A percentile compares a stretch with the other conserved stretches of the same genome.
Conservation (phyloP, 2,888 invertebrate genomes). For the Caenorhabditis wallacei region DNA sequence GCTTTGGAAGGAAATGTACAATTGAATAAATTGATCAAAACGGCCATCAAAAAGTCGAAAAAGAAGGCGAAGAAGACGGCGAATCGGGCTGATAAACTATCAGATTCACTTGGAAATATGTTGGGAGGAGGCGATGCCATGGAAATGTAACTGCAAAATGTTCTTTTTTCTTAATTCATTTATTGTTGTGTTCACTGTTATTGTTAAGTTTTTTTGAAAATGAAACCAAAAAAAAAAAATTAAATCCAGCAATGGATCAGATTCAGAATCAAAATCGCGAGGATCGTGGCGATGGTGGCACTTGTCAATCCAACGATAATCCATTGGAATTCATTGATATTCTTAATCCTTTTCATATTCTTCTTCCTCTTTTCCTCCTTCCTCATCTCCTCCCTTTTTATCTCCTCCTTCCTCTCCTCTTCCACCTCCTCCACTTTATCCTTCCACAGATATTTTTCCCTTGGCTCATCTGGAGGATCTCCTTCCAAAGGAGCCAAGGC, state of each 20-base stretch:
- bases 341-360: neutral
- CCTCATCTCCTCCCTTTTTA: slow-evolving; percentile 9
- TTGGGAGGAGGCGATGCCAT: slow-evolving; percentile 45
- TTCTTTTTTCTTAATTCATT: slow-evolving; percentile 5
- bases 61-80: slow-evolving; percentile 74
- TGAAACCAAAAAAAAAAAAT: slow-evolving; percentile 12
- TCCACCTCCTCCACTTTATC: neutral
- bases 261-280: slow-evolving; percentile 32
- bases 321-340: slow-evolving; percentile 27
- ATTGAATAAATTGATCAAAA: slow-evolving; percentile 78
- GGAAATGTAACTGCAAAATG: slow-evolving; percentile 51
- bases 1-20: slow-evolving; percentile 79
- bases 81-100: slow-evolving; percentile 58
- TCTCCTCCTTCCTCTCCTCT: neutral
- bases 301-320: slow-evolving; percentile 8
- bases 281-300: neutral
- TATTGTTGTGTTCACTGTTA: slow-evolving; percentile 50
- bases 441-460: slow-evolving; percentile 8
- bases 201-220: slow-evolving; percentile 37
- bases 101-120: slow-evolving; percentile 55
- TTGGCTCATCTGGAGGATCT: slow-evolving; percentile 9
- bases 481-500: neutral
- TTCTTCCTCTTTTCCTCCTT: slow-evolving; percentile 6
- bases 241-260: slow-evolving; percentile 4
- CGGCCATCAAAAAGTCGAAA: slow-evolving; percentile 80